phyloP scores from a whole-genome alignment of 2,797 vertebrate genomes.

The Microchirus variegatus region DNA sequence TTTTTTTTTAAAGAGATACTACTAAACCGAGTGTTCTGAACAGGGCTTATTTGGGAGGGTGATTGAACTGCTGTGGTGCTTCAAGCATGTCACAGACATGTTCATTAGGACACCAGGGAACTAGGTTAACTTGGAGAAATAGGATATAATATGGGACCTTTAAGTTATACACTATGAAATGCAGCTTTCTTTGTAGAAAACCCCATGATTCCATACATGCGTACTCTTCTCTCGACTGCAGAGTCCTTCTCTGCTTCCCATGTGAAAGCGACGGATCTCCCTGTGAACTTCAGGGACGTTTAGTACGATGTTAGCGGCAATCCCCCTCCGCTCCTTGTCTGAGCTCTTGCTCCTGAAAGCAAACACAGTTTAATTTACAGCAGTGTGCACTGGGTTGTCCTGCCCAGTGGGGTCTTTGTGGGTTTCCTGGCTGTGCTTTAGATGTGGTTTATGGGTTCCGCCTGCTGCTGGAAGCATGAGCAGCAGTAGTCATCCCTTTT shows the following conservation, averaged over 20 bases:
- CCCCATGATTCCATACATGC: too few relatives aligned
- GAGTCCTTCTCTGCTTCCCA: conserved; percentile 11
- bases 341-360: conserved; percentile 50
- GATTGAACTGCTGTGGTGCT: too few relatives aligned
- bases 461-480: conserved; percentile 54
- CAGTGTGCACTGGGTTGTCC: conserved; percentile 35
- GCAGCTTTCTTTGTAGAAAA: neutral
- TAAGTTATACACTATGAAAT: neutral
- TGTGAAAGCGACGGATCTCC: conserved; percentile 20
- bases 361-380: conserved; percentile 66
- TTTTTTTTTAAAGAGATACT: too few relatives aligned
- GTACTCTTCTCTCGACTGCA: neutral
- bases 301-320: conserved; percentile 2
- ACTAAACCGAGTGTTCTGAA: too few relatives aligned
- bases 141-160: too few relatives aligned
- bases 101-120: too few relatives aligned
- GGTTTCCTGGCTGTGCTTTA: conserved; percentile 67
- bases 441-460: conserved; percentile 65
- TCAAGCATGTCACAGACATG: too few relatives aligned
- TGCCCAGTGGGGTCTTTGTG: conserved; percentile 72
- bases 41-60: too few relatives aligned
- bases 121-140: too few relatives aligned
- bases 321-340: conserved; percentile 26
- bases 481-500: conserved; percentile 56
- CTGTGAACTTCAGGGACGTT: conserved; percentile 23